Percentiles rank a stretch among this genome's conserved stretches.
phyloP scores from a whole-genome alignment of 2,888 invertebrate species.

The Willowsia nigromaculata region DNA sequence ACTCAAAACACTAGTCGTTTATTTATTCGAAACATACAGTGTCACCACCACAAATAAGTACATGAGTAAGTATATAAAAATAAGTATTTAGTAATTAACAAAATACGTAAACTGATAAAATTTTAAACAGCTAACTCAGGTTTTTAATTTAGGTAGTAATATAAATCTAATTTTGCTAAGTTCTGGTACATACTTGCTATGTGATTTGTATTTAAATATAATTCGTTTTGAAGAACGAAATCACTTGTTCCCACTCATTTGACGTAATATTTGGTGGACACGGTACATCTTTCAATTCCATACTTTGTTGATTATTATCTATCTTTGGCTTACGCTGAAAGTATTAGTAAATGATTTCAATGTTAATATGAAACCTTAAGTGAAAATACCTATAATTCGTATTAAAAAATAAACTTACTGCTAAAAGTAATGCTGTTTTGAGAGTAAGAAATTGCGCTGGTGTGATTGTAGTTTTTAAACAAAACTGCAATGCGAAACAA shows the following conservation, averaged over 20 bases:
- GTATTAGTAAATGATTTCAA: background rate
- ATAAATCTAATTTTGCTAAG: background rate
- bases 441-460: conserved; percentile 90
- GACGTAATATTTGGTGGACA: conserved; percentile 50
- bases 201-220: background rate
- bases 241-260: conserved; percentile 54
- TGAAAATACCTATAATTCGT: background rate
- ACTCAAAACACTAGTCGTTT: conserved; percentile 44
- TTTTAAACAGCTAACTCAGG: conserved; percentile 22
- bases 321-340: conserved; percentile 66
- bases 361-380: background rate
- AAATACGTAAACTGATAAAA: background rate
- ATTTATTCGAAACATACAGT: conserved; percentile 8
- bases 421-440: conserved; percentile 91
- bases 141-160: background rate
- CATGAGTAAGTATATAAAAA: conserved; percentile 31
- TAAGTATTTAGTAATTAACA: background rate
- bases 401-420: conserved; percentile 56
- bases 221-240: conserved; percentile 51
- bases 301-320: conserved; percentile 59
- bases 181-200: background rate
- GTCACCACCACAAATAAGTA: conserved; percentile 11
- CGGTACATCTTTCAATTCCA: conserved; percentile 48
- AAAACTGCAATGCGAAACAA: conserved; percentile 73
- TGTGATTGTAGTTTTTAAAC: conserved; percentile 70